Percentiles rank a stretch among this genome's conserved stretches.
Conservation (phyloP, 2,888 invertebrate species). For the Sialis fuliginosa region DNA sequence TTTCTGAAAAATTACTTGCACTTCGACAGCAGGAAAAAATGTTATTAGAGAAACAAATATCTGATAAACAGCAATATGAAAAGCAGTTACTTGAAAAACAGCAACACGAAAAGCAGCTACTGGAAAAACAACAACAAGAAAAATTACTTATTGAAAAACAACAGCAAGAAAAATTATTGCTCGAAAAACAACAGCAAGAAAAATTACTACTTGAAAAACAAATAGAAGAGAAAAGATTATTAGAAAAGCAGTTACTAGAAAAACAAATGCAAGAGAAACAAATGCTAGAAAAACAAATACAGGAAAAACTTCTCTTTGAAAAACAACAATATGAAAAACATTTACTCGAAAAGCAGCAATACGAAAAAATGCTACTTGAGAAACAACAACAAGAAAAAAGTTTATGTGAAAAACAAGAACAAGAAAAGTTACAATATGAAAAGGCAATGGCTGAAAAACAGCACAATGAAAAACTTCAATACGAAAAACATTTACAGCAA, state of each 20-base stretch:
- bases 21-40: conserved; percentile 2
- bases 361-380: no score
- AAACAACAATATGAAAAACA: no score
- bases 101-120: neutral
- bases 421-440: no score
- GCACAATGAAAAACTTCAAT: no score
- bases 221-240: neutral
- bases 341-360: no score
- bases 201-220: neutral
- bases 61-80: conserved; percentile 7
- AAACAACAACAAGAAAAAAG: no score
- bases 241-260: neutral
- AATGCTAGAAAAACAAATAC: neutral
- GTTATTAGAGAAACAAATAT: neutral
- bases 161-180: neutral
- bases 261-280: neutral
- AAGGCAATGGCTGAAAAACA: no score
- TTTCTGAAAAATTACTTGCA: no score
- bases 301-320: no score
- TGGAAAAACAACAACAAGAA: neutral
- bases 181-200: neutral
- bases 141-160: neutral
- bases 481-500: no score
- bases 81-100: neutral
- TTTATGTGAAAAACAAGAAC: no score